These are phyloP conservation scores for Lutjanus argentimaculatus DNA, from an alignment of 2,797 vertebrate species.

Conservation along the genomic window DNA sequence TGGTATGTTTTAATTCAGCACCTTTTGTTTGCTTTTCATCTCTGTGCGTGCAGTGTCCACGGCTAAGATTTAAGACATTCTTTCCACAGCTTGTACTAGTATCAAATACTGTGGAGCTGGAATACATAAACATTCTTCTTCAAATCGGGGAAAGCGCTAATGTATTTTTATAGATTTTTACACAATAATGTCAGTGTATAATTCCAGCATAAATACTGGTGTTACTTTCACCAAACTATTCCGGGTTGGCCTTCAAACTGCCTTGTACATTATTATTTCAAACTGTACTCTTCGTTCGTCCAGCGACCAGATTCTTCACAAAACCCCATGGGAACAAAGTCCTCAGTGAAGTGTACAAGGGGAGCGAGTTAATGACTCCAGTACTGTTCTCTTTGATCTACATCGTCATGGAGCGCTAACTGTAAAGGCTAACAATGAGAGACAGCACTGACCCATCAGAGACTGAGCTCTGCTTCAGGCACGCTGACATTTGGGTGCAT, in stretches of 20 bases:
- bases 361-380: slow-evolving; percentile 48
- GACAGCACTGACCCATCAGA: slow-evolving; percentile 26
- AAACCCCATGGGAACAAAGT: slow-evolving; percentile 63
- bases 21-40: slow-evolving; percentile 66
- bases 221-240: slow-evolving; percentile 49
- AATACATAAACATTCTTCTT: slow-evolving; percentile 52
- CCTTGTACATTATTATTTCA: slow-evolving; percentile 36
- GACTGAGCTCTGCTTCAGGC: slow-evolving; percentile 28
- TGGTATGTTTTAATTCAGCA: slow-evolving; percentile 60
- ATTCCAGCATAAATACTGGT: slow-evolving; percentile 54
- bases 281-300: slow-evolving; percentile 46
- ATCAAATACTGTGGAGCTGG: slow-evolving; percentile 57
- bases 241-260: slow-evolving; percentile 37
- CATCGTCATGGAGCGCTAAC: slow-evolving; percentile 43
- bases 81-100: slow-evolving; percentile 59
- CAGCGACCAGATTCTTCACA: slow-evolving; percentile 48
- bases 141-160: slow-evolving; percentile 26
- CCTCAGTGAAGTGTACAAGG: slow-evolving; percentile 7
- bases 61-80: slow-evolving; percentile 54
- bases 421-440: slow-evolving; percentile 63
- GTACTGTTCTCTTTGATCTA: slow-evolving; percentile 53
- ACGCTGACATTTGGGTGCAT: slow-evolving; percentile 63
- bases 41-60: slow-evolving; percentile 43
- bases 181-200: slow-evolving; percentile 34
- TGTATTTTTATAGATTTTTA: slow-evolving; percentile 48